A percentile compares a stretch with the other conserved stretches of the same genome.
These are phyloP conservation scores for Leptinotarsa lineolata DNA, from an alignment of 1,140 invertebrate species.

Conservation along the genomic window DNA sequence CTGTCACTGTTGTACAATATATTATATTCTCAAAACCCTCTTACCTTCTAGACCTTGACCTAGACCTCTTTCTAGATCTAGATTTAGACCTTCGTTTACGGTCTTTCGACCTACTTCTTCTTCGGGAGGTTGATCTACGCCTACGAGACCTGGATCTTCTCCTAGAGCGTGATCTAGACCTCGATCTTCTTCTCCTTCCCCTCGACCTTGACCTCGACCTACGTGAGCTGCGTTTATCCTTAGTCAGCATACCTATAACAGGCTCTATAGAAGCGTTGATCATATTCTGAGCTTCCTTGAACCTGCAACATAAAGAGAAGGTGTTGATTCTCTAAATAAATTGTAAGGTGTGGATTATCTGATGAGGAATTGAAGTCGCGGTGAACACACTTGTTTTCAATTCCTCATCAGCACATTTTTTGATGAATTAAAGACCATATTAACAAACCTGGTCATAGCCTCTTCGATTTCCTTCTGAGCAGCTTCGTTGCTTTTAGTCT, in stretches of 20 bases:
- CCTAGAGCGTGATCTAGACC: constrained; percentile 57
- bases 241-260: constrained; percentile 80
- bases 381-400: too few species aligned
- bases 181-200: constrained; percentile 60
- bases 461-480: constrained; percentile 95
- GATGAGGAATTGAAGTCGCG: too few species aligned
- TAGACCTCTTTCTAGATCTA: constrained; percentile 51
- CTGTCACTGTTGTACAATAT: too few species aligned
- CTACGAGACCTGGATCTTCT: constrained; percentile 64
- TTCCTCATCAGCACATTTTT: too few species aligned
- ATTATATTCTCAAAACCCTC: background rate
- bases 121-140: constrained; percentile 52
- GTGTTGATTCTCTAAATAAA: too few species aligned
- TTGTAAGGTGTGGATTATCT: too few species aligned
- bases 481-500: constrained; percentile 92
- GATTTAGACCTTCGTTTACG: constrained; percentile 58
- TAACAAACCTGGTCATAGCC: constrained; percentile 79
- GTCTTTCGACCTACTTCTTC: constrained; percentile 47
- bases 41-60: constrained; percentile 62
- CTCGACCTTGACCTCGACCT: constrained; percentile 62
- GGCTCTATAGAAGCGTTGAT: constrained; percentile 93
- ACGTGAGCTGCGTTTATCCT: constrained; percentile 73
- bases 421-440: background rate
- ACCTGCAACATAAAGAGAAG: constrained; percentile 47
- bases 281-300: constrained; percentile 92